phyloP scores from a whole-genome alignment of 2,113 vertebrate genomes.

The Anarrhichthys ocellatus region DNA sequence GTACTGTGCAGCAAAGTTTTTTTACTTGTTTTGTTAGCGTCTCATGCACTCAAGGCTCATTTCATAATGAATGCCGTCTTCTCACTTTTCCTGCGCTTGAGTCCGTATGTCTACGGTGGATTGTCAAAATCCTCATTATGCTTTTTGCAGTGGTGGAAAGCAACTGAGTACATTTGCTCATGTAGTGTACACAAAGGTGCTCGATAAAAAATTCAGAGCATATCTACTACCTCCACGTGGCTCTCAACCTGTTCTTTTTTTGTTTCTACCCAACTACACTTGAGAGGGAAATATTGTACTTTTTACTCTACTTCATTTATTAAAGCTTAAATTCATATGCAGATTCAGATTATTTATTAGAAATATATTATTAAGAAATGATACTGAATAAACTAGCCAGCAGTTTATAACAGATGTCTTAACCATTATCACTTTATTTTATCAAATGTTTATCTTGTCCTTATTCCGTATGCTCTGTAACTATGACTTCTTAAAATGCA shows the following conservation, averaged over 20 bases:
- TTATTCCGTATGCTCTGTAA: too few species aligned
- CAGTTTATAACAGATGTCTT: too few species aligned
- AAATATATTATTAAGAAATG: background rate
- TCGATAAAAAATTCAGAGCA: background rate
- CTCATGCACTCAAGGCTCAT: background rate
- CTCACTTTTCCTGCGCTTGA: background rate
- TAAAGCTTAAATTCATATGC: background rate
- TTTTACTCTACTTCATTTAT: background rate
- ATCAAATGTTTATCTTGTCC: too few species aligned
- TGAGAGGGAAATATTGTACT: background rate
- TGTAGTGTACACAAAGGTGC: background rate
- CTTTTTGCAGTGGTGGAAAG: background rate
- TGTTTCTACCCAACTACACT: background rate
- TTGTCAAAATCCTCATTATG: background rate
- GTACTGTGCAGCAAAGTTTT: background rate
- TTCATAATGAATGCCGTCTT: background rate
- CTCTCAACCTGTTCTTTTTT: background rate
- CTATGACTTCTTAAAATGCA: background rate
- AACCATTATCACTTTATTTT: too few species aligned
- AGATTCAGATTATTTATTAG: background rate
- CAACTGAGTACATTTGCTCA: background rate
- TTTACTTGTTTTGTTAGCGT: background rate
- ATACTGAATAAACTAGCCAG: background rate
- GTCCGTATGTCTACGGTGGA: background rate
- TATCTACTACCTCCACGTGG: background rate